These are phyloP conservation scores for Tursiops truncatus DNA, from an alignment of 2,113 vertebrate genomes.

Conservation along the genomic window DNA sequence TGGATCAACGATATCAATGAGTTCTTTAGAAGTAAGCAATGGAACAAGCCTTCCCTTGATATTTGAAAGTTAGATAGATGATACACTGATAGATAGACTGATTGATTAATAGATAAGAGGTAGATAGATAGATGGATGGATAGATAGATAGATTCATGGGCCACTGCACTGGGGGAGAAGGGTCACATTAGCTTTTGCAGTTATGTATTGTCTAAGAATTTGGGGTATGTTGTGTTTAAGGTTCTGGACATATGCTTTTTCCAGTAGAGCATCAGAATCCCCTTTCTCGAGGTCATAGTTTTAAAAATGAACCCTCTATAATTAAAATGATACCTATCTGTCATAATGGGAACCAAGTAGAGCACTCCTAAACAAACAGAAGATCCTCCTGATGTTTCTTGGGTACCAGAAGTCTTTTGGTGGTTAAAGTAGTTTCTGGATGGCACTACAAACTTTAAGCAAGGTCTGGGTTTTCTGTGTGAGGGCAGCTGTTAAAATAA, in stretches of 20 bases:
- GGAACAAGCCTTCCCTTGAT: conserved; percentile 10
- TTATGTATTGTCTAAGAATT: background rate
- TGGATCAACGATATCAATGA: conserved; percentile 99
- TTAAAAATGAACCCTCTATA: background rate
- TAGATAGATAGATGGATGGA: background rate
- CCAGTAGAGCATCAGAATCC: background rate
- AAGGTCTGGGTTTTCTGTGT: background rate
- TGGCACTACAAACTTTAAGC: background rate
- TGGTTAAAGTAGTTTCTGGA: background rate
- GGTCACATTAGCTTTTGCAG: background rate
- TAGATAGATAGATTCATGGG: background rate
- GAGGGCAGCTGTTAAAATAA: background rate
- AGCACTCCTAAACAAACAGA: background rate
- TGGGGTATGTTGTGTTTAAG: background rate
- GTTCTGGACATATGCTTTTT: background rate
- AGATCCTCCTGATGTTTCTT: background rate
- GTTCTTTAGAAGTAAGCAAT: conserved; percentile 95
- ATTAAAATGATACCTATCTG: background rate
- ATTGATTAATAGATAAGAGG: background rate
- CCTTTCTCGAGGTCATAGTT: background rate
- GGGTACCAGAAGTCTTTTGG: background rate
- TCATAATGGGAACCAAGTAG: background rate
- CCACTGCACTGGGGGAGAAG: background rate
- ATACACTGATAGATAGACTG: background rate
- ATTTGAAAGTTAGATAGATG: background rate